Evolutionary conservation across 2,797 vertebrate genomes (phyloP).

Genomic region (Rhinatrema bivittatum): DNA sequence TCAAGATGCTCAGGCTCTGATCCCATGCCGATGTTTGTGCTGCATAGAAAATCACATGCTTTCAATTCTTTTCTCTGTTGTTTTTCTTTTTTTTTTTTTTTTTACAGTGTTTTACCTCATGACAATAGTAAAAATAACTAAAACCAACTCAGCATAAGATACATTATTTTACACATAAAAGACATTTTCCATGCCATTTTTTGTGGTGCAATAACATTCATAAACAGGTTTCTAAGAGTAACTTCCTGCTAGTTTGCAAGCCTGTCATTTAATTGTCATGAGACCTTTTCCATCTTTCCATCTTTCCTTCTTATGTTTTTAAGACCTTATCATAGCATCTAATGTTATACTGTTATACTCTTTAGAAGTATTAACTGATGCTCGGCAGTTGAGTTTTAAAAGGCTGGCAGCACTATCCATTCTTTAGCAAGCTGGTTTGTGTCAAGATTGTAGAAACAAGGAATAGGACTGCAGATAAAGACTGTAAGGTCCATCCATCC

Average conservation of each 20-base stretch:
- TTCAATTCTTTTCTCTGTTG: not conserved
- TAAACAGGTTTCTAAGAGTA: slow-evolving; percentile 22
- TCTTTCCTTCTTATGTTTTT: slow-evolving; percentile 17
- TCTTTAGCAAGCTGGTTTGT: no score
- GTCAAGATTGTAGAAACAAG: no score
- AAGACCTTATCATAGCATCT: slow-evolving; percentile 23
- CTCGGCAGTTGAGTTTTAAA: no score
- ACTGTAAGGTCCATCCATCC: no score
- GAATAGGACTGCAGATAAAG: no score
- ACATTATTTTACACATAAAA: slow-evolving; percentile 18
- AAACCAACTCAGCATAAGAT: slow-evolving; percentile 28
- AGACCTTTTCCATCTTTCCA: slow-evolving; percentile 16
- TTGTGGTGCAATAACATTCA: slow-evolving; percentile 32
- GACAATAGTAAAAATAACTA: slow-evolving; percentile 32
- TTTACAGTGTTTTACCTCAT: slow-evolving; percentile 16
- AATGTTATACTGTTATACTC: slow-evolving; percentile 15
- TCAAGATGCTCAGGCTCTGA: slow-evolving; percentile 13
- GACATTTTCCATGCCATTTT: slow-evolving; percentile 19
- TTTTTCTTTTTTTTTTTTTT: no score
- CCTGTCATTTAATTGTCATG: slow-evolving; percentile 24
- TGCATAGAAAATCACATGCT: slow-evolving; percentile 23
- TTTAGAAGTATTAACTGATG: no score
- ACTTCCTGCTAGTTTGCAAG: slow-evolving; percentile 16
- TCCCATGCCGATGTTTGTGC: slow-evolving; percentile 21
- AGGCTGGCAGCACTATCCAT: no score